Conservation (phyloP, 2,797 vertebrate genomes). For the Coregonus sp. region DNA sequence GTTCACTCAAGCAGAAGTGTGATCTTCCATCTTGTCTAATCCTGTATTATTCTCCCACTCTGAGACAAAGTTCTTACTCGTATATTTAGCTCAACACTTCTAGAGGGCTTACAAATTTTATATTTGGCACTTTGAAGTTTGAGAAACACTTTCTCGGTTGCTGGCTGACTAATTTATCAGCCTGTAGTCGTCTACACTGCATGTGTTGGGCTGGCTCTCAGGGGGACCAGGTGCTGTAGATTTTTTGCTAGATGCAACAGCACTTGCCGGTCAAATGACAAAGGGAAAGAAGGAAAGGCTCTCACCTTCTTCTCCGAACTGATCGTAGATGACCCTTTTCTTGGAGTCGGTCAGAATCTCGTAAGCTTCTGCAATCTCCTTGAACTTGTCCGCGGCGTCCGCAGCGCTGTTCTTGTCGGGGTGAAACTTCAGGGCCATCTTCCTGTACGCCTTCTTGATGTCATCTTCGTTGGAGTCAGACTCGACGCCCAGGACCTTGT, state of each 20-base stretch:
- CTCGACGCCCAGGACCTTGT: constrained; percentile 89
- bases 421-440: constrained; percentile 94
- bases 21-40: not conserved
- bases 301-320: constrained; percentile 93
- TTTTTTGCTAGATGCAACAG: constrained; percentile 27
- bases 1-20: not conserved
- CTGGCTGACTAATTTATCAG: constrained; percentile 54
- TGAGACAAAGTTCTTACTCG: not conserved
- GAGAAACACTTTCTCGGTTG: constrained; percentile 15
- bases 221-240: not conserved
- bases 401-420: constrained; percentile 81
- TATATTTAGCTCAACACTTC: not conserved
- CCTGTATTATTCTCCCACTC: not conserved
- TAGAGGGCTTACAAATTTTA: constrained; percentile 5
- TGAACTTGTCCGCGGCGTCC: constrained; percentile 78
- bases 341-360: constrained; percentile 91
- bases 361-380: constrained; percentile 87
- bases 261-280: constrained; percentile 1
- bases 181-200: constrained; percentile 37
- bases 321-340: constrained; percentile 89
- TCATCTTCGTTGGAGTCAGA: constrained; percentile 91
- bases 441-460: constrained; percentile 94
- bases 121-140: constrained; percentile 16
- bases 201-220: constrained; percentile 18
- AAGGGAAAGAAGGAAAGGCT: not conserved